Evolutionary conservation across 2,888 invertebrate species (phyloP).

Genomic region (Drosophila monieri): DNA sequence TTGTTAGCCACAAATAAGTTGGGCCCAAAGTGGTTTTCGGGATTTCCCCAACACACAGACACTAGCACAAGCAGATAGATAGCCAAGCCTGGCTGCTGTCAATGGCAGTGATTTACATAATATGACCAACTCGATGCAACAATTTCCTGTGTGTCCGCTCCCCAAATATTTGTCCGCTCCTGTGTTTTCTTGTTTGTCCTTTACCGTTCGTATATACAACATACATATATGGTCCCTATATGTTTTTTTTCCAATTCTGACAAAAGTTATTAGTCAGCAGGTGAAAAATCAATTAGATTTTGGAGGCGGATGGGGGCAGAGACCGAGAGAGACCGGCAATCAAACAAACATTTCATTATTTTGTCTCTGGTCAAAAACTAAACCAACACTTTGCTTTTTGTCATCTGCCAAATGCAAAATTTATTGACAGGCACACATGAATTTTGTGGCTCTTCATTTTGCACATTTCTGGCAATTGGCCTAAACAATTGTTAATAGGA

Average conservation of each 20-base stretch:
- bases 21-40: conserved; percentile 67
- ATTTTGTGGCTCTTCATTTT: conserved; percentile 25
- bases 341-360: conserved; percentile 68
- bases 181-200: conserved; percentile 29
- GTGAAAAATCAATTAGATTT: conserved; percentile 53
- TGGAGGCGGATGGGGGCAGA: background rate
- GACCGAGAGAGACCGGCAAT: conserved; percentile 21
- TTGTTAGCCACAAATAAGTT: conserved; percentile 74
- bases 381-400: conserved; percentile 44
- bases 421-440: conserved; percentile 10
- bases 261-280: conserved; percentile 57
- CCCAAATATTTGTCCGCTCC: conserved; percentile 29
- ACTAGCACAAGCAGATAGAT: background rate
- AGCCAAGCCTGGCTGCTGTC: conserved; percentile 43
- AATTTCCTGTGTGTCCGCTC: conserved; percentile 57
- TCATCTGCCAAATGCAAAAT: conserved; percentile 32
- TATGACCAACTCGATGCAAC: conserved; percentile 68
- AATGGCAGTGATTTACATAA: conserved; percentile 73
- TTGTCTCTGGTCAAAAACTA: conserved; percentile 48
- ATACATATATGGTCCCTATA: background rate
- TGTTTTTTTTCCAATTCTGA: conserved; percentile 3
- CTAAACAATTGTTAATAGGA: conserved; percentile 58
- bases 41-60: conserved; percentile 28
- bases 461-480: conserved; percentile 33
- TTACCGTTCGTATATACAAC: conserved; percentile 1